Percentiles rank a stretch among this genome's conserved stretches.
phyloP scores from a whole-genome alignment of 2,888 invertebrate species.

The Pseudanteris insignis region DNA sequence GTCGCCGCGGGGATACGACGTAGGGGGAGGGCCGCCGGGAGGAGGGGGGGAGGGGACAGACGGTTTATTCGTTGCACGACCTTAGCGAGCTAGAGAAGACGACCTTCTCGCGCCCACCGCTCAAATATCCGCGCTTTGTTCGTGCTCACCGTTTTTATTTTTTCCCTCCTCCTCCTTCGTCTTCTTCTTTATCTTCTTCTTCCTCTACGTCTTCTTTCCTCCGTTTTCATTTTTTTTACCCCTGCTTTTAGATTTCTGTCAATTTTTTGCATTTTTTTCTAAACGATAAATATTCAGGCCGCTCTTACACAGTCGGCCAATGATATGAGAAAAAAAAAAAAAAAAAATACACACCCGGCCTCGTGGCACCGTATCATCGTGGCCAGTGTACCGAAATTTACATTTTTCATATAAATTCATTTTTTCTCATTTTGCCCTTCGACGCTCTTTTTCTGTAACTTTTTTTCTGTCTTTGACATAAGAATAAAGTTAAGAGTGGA shows the following conservation, averaged over 20 bases:
- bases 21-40: not conserved
- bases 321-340: no score
- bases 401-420: no score
- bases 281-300: slow-evolving; percentile 33
- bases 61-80: slow-evolving; percentile 38
- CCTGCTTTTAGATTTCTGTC: no score
- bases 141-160: slow-evolving; percentile 12
- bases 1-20: not conserved
- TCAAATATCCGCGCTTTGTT: slow-evolving; percentile 37
- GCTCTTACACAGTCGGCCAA: slow-evolving; percentile 8
- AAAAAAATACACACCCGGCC: slow-evolving; percentile 14
- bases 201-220: no score
- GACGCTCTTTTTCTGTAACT: no score
- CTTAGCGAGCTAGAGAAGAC: slow-evolving; percentile 38
- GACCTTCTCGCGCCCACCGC: slow-evolving; percentile 41
- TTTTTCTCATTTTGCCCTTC: no score
- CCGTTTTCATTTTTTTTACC: no score
- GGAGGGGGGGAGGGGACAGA: not conserved
- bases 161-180: no score
- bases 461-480: no score
- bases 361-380: slow-evolving; percentile 9
- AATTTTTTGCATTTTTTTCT: slow-evolving; percentile 16
- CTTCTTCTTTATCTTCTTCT: no score
- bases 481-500: no score
- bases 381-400: slow-evolving; percentile 15